Base-by-base conservation (phyloP, 2,888 invertebrate species). In the Acleris holmiana region DNA sequence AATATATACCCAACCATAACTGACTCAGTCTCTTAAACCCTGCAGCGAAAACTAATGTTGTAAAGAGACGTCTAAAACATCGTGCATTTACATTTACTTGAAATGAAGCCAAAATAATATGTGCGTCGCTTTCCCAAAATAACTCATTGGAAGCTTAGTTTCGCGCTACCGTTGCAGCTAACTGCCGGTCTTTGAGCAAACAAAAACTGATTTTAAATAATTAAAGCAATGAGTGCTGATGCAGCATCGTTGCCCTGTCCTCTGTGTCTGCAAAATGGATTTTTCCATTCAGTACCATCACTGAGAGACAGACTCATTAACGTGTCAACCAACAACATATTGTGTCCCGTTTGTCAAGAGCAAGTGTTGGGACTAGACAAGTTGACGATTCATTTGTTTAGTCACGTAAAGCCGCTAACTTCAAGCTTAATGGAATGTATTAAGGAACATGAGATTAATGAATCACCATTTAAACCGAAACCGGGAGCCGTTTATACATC, bases 371-470 rank as follows among this genome's bases (percentile, higher is more conserved):
- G 97, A 1, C 93, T 97, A 70, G 97, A 97, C 83, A 97, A 97
- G 88, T 89, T 97, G 57, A 97, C 97, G 0, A 96, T 97, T 77
- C 97, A 97, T 85, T 90, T 97, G 70, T 97, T 97, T 78, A 95
- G 95, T 67, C 97, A 97, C 80, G 94, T 95, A 4, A 87, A 88
- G 71, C 78, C 93, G 64, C 70, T 84, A 70, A 71, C 76, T 55
- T 73, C 74, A 13, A 13, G 35, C 13, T 35, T 13, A 66, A 85
- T 76, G 72, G 75, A 69, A 60, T 67, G 55, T 53, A 35, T 67
- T 67, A 75, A 73, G 72, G 78, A 76, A 70, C 73, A 72, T 63
- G 71, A 71, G 66, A 64, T 55, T 40, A 50, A 49, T 51, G 70
- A 73, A 10, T 66, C 54, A 25, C 76, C 73, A 72, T 73, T 67